phyloP scores from a whole-genome alignment of 2,888 invertebrate species.

The Xiphydria camelus region DNA sequence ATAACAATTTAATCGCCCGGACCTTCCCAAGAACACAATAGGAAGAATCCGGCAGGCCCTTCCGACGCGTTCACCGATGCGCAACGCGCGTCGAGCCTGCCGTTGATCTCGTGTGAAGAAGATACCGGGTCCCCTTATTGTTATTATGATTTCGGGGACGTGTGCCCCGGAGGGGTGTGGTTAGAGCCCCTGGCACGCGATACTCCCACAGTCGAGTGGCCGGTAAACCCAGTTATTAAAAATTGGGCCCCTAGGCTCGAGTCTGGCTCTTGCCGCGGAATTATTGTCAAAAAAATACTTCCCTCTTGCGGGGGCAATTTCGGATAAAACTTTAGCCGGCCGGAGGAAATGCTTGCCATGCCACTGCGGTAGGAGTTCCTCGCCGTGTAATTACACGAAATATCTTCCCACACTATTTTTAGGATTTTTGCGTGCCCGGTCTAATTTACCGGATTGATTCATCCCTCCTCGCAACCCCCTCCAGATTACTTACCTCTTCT shows the following conservation, averaged over 20 bases:
- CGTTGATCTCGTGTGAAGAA: constrained; percentile 16
- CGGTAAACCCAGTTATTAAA: constrained; percentile 38
- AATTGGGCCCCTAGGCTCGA: constrained; percentile 29
- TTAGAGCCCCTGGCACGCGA: constrained; percentile 29
- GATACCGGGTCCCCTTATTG: constrained; percentile 20
- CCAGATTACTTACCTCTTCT: neutral
- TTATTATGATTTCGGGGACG: constrained; percentile 24
- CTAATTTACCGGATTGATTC: constrained; percentile 35
- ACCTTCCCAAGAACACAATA: too few species aligned
- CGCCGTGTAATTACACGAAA: constrained; percentile 36
- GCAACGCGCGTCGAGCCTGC: constrained; percentile 5
- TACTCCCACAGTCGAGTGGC: constrained; percentile 32
- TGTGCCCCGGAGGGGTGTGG: constrained; percentile 32
- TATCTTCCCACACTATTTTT: constrained; percentile 48
- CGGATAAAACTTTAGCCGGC: constrained; percentile 35
- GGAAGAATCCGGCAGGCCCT: too few species aligned
- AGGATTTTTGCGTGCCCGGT: constrained; percentile 37
- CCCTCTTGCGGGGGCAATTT: constrained; percentile 9
- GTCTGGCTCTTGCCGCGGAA: constrained; percentile 20
- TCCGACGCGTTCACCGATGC: constrained; percentile 11
- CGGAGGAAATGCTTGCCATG: constrained; percentile 32
- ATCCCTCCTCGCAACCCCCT: constrained; percentile 6
- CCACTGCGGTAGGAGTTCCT: constrained; percentile 29
- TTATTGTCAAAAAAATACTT: constrained; percentile 21
- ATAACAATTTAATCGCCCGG: too few species aligned